These are phyloP conservation scores for Papilio machaon DNA, from an alignment of 1,140 invertebrate genomes.

Conservation along the genomic window DNA sequence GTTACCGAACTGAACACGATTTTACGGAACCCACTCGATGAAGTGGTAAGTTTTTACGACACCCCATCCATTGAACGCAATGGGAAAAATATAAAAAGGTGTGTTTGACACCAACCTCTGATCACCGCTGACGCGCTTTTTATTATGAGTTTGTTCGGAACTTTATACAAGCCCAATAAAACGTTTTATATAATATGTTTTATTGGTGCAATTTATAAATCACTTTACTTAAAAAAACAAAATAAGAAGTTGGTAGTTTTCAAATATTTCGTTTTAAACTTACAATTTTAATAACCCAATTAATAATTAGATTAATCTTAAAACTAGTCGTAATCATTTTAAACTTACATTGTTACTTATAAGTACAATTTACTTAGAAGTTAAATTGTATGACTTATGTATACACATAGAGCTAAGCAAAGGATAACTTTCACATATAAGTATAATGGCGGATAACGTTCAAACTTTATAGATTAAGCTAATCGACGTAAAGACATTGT, in stretches of 20 bases:
- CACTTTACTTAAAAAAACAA: neutral
- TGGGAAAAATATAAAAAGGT: constrained; percentile 68
- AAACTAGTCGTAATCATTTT: neutral
- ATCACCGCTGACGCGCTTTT: constrained; percentile 26
- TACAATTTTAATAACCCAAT: neutral
- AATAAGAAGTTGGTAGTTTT: neutral
- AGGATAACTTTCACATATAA: constrained; percentile 8
- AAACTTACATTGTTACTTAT: neutral
- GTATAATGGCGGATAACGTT: constrained; percentile 21
- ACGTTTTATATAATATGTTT: neutral
- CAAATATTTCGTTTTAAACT: neutral
- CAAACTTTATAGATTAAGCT: constrained; percentile 31
- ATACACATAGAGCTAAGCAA: neutral
- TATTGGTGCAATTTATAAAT: neutral
- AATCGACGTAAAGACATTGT: constrained; percentile 33
- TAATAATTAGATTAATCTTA: neutral
- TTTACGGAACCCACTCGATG: constrained; percentile 75
- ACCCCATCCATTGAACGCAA: constrained; percentile 63
- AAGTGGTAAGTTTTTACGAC: constrained; percentile 81
- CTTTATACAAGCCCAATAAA: constrained; percentile 7
- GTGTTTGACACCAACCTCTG: constrained; percentile 62
- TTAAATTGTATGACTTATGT: neutral
- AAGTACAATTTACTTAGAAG: too few species aligned
- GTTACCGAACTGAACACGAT: constrained; percentile 60
- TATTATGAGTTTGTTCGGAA: constrained; percentile 16